Conservation (phyloP, 2,113 vertebrate species). For the Chaetorhynchus papuensis region DNA sequence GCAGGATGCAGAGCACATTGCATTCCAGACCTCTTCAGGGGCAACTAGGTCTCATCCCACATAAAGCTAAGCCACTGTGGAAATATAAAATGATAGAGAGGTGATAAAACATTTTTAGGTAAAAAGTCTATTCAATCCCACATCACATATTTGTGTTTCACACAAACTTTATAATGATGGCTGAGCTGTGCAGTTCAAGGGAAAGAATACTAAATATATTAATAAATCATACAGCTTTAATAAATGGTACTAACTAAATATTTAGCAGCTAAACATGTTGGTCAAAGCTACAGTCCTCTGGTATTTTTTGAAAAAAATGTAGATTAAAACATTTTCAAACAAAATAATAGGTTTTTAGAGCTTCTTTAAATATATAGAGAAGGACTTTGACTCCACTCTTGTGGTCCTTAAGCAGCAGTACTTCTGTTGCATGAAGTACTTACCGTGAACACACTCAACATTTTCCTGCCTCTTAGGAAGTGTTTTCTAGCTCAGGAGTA, state of each 20-base stretch:
- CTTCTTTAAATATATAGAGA: not conserved
- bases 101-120: not conserved
- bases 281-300: not conserved
- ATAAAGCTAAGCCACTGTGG: not conserved
- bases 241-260: not conserved
- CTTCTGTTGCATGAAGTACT: not conserved
- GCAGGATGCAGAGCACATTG: not conserved
- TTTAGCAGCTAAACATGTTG: not conserved
- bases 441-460: not conserved
- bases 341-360: not conserved
- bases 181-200: not conserved
- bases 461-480: not conserved
- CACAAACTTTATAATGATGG: not conserved
- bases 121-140: not conserved
- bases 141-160: not conserved
- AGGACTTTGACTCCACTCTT: not conserved
- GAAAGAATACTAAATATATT: not conserved
- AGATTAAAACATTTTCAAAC: not conserved
- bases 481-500: not conserved
- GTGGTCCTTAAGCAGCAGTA: not conserved
- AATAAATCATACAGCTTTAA: not conserved
- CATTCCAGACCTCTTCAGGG: not conserved
- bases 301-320: not conserved
- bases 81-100: not conserved
- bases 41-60: not conserved